Base-by-base conservation (phyloP, 2,888 invertebrate genomes). In the Dioctria linearis region DNA sequence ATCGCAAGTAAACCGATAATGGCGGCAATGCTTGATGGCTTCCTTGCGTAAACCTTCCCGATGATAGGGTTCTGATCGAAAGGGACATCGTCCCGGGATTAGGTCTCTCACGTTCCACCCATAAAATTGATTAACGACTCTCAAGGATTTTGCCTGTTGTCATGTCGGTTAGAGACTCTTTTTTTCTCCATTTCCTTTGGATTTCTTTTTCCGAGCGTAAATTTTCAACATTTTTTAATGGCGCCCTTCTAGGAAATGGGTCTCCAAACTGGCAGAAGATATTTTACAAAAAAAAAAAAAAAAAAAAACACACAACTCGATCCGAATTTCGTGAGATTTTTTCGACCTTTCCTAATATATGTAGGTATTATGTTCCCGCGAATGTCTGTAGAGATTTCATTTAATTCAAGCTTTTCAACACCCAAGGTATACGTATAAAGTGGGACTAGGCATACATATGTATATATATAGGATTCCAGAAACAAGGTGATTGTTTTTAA, bases 91-190 rank as follows among this genome's bases (percentile, higher is more conserved):
- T 42, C 25, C 4, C 57, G 59, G 73, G 59, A 75, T 75, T 75
- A 75, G 73, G 73, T 42, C 73, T 75, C 80, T 82, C 82, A 82
- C 82, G 82, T 82, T 75, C 78, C 61, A 71, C 59, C 78, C 82
- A 82, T 82, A 82, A 82, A 82, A 82, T 80, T 82, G 82, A 82
- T 80, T 82, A 82, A 82, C 82, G 82, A 67, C 80, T 82, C 59
- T 59, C 73, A 75, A 59, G 59, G 43, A 75, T 43, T 69, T 25
- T n/a, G 39, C 73, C 73, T 57, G 73, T 75, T 75, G 69, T 69
- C 69, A 43, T 57, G 57, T 75, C 25, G 73, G 73, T 75, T 59
- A 75, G 25, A 25, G 49, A 59, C 73, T 57, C 59, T 75, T 59
- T 57, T 59, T 46, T 25, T 25, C 25, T n/a, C 25, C 40, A 63